A percentile compares a stretch with the other conserved stretches of the same genome.
Conservation (phyloP, 2,797 vertebrate genomes). For the Alfaro cultratus region DNA sequence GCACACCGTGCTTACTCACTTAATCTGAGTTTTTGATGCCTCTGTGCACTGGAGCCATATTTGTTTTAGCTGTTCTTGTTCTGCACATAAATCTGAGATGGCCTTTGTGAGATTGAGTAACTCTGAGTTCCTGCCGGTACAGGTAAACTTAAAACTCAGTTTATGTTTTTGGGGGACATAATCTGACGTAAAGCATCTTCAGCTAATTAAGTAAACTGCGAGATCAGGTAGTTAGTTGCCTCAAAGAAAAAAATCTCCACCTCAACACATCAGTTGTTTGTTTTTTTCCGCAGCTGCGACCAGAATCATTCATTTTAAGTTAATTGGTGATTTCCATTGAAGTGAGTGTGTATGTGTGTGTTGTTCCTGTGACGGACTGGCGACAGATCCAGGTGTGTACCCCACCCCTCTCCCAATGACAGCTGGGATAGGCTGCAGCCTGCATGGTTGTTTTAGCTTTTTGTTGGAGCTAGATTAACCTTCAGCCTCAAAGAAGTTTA, state of each 20-base stretch:
- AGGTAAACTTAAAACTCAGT: conserved; percentile 1
- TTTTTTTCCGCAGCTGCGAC: background rate
- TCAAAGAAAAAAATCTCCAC: background rate
- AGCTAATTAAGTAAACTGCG: background rate
- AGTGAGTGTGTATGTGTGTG: background rate
- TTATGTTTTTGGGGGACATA: background rate
- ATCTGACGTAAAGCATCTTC: background rate
- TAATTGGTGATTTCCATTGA: background rate
- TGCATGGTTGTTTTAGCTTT: conserved; percentile 6
- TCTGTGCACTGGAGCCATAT: background rate
- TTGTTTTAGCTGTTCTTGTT: background rate
- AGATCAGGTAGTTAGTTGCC: background rate
- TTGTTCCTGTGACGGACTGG: background rate
- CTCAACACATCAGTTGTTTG: background rate
- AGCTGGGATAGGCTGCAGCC: conserved; percentile 2
- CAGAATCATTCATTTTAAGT: background rate
- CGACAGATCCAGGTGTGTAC: background rate
- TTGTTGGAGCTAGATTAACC: conserved; percentile 7
- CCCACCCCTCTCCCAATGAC: background rate
- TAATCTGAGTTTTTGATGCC: conserved; percentile 16
- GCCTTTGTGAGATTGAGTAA: background rate
- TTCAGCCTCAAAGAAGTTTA: conserved; percentile 3
- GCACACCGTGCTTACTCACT: conserved; percentile 15
- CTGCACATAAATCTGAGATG: conserved; percentile 19
- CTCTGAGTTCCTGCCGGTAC: background rate